Conservation (phyloP, 2,113 vertebrate species). For the Ophiodon elongatus region DNA sequence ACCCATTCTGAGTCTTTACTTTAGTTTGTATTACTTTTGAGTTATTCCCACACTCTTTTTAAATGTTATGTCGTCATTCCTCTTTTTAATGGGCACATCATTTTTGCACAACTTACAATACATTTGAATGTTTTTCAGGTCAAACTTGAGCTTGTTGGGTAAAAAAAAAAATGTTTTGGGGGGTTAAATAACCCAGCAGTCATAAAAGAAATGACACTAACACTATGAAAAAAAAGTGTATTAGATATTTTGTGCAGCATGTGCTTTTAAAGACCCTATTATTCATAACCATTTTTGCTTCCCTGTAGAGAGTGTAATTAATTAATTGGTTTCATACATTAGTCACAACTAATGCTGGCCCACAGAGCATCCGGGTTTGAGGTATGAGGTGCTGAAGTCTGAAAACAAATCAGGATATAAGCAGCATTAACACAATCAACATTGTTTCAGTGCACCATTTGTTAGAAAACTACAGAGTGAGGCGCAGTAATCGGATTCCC, state of each 20-base stretch:
- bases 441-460: constrained; percentile 25
- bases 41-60: background rate
- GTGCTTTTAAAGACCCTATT: constrained; percentile 4
- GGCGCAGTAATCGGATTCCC: constrained; percentile 28
- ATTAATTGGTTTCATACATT: constrained; percentile 10
- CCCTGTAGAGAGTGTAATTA: constrained; percentile 5
- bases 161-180: background rate
- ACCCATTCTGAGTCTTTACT: background rate
- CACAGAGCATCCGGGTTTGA: constrained; percentile 27
- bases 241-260: background rate
- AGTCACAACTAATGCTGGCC: constrained; percentile 1
- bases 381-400: constrained; percentile 28
- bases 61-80: background rate
- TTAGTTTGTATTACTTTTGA: background rate
- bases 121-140: background rate
- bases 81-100: background rate
- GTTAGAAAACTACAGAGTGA: constrained; percentile 33
- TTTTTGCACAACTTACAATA: background rate
- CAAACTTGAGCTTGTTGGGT: background rate
- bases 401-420: constrained; percentile 36
- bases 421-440: constrained; percentile 39
- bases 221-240: background rate
- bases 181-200: background rate
- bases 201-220: background rate
- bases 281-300: constrained; percentile 23